Evolutionary conservation across 2,888 invertebrate species (phyloP).

Genomic region (Acheta domesticus): DNA sequence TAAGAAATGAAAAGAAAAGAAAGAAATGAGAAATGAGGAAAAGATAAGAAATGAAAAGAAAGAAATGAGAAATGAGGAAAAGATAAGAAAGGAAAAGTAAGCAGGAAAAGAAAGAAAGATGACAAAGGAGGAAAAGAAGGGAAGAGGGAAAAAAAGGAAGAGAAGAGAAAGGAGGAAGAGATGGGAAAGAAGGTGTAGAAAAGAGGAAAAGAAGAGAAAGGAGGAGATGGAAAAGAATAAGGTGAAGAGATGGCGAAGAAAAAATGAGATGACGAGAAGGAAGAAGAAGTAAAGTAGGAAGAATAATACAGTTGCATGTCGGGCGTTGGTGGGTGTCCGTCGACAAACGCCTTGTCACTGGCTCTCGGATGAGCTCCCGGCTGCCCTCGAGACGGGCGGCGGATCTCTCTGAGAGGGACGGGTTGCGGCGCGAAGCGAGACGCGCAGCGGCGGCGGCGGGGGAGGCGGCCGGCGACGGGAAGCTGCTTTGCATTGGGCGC

Average conservation of each 20-base stretch:
- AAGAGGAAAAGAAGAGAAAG: neutral
- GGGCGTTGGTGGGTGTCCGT: neutral
- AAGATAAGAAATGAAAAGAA: too few species aligned
- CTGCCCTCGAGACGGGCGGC: too few species aligned
- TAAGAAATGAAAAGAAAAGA: too few species aligned
- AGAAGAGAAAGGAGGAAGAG: neutral
- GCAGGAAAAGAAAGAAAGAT: neutral
- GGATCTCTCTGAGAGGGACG: neutral
- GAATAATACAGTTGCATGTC: neutral
- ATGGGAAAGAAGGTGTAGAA: too few species aligned
- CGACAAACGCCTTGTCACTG: too few species aligned
- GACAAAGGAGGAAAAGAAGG: neutral
- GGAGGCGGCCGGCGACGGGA: neutral
- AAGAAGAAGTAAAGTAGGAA: neutral
- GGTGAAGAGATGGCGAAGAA: too few species aligned
- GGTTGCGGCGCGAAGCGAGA: neutral
- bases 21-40: too few species aligned
- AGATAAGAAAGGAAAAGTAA: neutral
- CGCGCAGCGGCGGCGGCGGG: neutral
- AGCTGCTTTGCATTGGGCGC: neutral
- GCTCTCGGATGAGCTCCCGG: too few species aligned
- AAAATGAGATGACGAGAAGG: too few species aligned
- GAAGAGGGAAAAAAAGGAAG: neutral
- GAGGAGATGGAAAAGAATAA: neutral
- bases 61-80: too few species aligned